phyloP scores from a whole-genome alignment of 2,888 invertebrate genomes.

The Drosophila nr. fundita region DNA sequence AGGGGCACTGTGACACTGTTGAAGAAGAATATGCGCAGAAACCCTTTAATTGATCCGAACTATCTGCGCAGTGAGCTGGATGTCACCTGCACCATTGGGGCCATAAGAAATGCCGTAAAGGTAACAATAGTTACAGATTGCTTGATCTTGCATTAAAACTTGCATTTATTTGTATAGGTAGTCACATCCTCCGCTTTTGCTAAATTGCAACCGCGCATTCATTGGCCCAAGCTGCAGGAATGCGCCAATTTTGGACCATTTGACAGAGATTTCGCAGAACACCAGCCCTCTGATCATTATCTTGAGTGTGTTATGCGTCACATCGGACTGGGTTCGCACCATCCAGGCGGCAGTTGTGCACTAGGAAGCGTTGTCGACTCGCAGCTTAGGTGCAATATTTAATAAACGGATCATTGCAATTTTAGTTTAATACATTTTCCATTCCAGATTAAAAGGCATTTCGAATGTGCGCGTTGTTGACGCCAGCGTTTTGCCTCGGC shows the following conservation, averaged over 20 bases:
- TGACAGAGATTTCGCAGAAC: slow-evolving; percentile 84
- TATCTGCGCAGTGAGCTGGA: slow-evolving; percentile 89
- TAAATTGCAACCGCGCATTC: slow-evolving; percentile 87
- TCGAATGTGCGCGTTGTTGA: slow-evolving; percentile 90
- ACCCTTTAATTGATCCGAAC: slow-evolving; percentile 90
- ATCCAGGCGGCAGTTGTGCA: slow-evolving; percentile 91
- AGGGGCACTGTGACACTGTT: slow-evolving; percentile 88
- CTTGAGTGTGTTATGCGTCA: slow-evolving; percentile 88
- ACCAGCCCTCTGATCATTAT: slow-evolving; percentile 86
- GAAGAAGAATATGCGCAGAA: slow-evolving; percentile 86
- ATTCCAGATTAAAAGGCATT: slow-evolving; percentile 88
- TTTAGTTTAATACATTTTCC: background rate
- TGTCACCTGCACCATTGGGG: slow-evolving; percentile 87
- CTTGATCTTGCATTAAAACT: background rate
- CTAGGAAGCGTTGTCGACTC: slow-evolving; percentile 92
- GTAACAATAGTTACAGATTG: slow-evolving; percentile 21
- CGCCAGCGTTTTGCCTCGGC: slow-evolving; percentile 92
- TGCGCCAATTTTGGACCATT: slow-evolving; percentile 86
- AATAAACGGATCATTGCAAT: too few species aligned
- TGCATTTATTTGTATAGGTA: slow-evolving; percentile 69
- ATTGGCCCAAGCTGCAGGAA: slow-evolving; percentile 88
- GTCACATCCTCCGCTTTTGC: slow-evolving; percentile 87
- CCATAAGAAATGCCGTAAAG: slow-evolving; percentile 87
- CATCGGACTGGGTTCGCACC: slow-evolving; percentile 90
- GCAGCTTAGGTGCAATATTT: slow-evolving; percentile 86